Conservation (phyloP, 2,797 vertebrate genomes). For the Halcyon chelicuti region DNA sequence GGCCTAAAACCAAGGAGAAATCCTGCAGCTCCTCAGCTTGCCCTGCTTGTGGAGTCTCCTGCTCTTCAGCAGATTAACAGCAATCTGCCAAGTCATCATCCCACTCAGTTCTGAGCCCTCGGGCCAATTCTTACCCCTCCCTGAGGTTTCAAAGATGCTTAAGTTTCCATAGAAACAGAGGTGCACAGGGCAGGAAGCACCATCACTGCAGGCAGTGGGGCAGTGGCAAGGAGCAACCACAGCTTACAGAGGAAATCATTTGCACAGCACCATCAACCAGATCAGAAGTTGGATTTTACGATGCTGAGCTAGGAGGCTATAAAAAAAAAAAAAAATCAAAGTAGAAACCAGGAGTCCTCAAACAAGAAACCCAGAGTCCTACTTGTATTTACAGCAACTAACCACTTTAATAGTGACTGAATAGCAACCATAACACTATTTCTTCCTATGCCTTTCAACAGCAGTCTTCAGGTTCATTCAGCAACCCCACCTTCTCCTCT, state of each 20-base stretch:
- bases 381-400: background rate
- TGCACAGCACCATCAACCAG: background rate
- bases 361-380: background rate
- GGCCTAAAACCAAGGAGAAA: background rate
- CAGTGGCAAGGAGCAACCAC: background rate
- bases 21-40: background rate
- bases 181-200: background rate
- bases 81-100: background rate
- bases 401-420: background rate
- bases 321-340: background rate
- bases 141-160: background rate
- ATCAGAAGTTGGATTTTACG: background rate
- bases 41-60: background rate
- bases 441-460: background rate
- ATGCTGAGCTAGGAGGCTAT: background rate
- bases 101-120: background rate
- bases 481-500: background rate
- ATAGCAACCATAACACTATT: background rate
- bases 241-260: background rate
- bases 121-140: background rate
- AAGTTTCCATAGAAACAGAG: background rate
- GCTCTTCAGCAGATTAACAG: background rate
- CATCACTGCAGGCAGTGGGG: fast-evolving
- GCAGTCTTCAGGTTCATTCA: background rate
- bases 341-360: background rate